Percentiles rank a stretch among this genome's conserved stretches.
These are phyloP conservation scores for Lacanobia wlatinum DNA, from an alignment of 2,888 invertebrate species.

Conservation along the genomic window DNA sequence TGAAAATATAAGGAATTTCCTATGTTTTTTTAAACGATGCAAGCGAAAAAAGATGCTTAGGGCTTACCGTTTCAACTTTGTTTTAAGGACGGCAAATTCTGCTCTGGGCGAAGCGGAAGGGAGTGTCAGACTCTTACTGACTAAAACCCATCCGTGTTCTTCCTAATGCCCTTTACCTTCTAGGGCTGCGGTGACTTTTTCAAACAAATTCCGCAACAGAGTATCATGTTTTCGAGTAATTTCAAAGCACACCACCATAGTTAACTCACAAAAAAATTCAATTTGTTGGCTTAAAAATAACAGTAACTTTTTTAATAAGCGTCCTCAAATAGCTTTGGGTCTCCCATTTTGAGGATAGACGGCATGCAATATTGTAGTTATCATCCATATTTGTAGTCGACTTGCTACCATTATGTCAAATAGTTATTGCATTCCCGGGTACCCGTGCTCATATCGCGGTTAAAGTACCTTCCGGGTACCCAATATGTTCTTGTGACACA, in stretches of 20 bases:
- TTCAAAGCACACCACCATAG: not conserved
- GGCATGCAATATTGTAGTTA: conserved; percentile 53
- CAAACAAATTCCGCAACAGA: too few relatives aligned
- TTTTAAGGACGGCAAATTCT: too few relatives aligned
- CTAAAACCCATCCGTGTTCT: too few relatives aligned
- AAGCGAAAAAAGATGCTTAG: too few relatives aligned
- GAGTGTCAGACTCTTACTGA: too few relatives aligned
- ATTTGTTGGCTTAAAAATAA: conserved; percentile 22
- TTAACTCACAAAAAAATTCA: not conserved
- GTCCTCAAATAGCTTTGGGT: conserved; percentile 40
- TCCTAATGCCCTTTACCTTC: too few relatives aligned
- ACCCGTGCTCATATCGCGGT: conserved; percentile 49
- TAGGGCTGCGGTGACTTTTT: too few relatives aligned
- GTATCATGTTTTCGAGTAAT: too few relatives aligned
- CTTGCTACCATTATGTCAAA: conserved; percentile 41
- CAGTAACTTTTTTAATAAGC: conserved; percentile 53
- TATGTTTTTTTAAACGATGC: too few relatives aligned
- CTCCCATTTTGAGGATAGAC: conserved; percentile 45
- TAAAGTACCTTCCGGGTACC: conserved; percentile 23
- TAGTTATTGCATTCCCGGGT: conserved; percentile 58
- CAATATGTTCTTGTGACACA: conserved; percentile 40
- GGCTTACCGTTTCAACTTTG: too few relatives aligned
- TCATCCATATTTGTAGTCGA: conserved; percentile 47
- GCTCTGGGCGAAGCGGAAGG: too few relatives aligned
- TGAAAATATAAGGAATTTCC: too few relatives aligned